Conservation (phyloP, 2,797 vertebrate genomes). For the Sciurus vulgaris region DNA sequence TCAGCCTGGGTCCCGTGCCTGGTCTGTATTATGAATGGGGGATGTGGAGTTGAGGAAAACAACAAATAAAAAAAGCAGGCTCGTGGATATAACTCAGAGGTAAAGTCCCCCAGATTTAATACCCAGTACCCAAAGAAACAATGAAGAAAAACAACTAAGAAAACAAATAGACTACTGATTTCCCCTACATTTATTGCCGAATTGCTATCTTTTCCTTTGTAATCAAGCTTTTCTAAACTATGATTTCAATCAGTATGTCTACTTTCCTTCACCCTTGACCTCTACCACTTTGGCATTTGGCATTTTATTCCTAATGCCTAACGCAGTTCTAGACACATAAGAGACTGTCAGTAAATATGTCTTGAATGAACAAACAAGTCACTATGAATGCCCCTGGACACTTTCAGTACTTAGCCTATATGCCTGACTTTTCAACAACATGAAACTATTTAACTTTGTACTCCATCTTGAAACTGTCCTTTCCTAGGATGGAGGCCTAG, state of each 20-base stretch:
- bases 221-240: not conserved
- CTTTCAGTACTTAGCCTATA: constrained; percentile 42
- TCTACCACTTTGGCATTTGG: not conserved
- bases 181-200: not conserved
- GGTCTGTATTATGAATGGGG: not conserved
- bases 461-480: constrained; percentile 7
- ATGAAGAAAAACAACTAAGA: not conserved
- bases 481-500: constrained; percentile 1
- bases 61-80: not conserved
- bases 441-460: constrained; percentile 10
- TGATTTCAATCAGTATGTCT: not conserved
- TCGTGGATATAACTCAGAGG: too few relatives aligned
- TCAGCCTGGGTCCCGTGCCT: not conserved
- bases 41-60: not conserved
- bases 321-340: constrained; percentile 4
- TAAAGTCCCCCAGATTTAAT: too few relatives aligned
- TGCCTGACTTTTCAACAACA: not conserved
- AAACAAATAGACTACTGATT: not conserved
- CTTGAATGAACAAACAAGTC: constrained; percentile 32
- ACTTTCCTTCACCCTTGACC: not conserved
- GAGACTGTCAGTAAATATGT: not conserved
- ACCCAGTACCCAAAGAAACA: too few relatives aligned
- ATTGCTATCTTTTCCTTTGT: not conserved
- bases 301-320: constrained; percentile 11
- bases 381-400: not conserved